Conservation (phyloP, 2,888 invertebrate species). For the Drosophila nigricruria region DNA sequence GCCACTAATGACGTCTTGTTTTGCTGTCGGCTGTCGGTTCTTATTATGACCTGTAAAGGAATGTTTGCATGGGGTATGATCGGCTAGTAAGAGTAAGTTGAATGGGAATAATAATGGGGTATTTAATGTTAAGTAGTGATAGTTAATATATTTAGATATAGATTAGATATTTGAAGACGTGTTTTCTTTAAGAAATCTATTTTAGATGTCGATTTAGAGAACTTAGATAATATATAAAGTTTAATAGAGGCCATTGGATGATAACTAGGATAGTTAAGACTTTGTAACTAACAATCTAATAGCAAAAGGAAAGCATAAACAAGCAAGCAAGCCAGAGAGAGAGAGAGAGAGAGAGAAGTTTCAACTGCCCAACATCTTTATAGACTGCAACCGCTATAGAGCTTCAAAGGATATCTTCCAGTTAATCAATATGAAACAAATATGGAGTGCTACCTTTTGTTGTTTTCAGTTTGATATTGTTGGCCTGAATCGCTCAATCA, state of each 20-base stretch:
- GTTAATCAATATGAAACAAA: background rate
- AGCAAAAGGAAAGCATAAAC: too few relatives aligned
- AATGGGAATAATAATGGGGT: background rate
- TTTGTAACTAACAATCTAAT: too few relatives aligned
- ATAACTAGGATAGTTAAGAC: too few relatives aligned
- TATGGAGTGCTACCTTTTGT: background rate
- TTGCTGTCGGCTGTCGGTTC: constrained; percentile 52
- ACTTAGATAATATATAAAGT: too few relatives aligned
- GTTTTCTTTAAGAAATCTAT: too few relatives aligned
- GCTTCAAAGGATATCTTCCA: constrained; percentile 18
- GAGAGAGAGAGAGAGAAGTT: too few relatives aligned
- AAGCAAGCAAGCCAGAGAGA: too few relatives aligned
- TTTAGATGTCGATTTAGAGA: too few relatives aligned
- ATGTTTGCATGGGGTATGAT: constrained; percentile 10
- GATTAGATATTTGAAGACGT: too few relatives aligned
- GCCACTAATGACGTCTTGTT: constrained; percentile 79
- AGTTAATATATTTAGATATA: too few relatives aligned
- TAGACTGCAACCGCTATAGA: background rate
- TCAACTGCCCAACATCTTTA: background rate
- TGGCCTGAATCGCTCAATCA: constrained; percentile 79
- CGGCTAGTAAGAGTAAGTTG: background rate
- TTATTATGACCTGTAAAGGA: constrained; percentile 21
- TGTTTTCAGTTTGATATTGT: constrained; percentile 30
- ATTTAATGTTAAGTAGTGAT: too few relatives aligned
- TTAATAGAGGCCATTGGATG: too few relatives aligned